phyloP scores from a whole-genome alignment of 2,888 invertebrate genomes.

The Eutolmus rufibarbis region DNA sequence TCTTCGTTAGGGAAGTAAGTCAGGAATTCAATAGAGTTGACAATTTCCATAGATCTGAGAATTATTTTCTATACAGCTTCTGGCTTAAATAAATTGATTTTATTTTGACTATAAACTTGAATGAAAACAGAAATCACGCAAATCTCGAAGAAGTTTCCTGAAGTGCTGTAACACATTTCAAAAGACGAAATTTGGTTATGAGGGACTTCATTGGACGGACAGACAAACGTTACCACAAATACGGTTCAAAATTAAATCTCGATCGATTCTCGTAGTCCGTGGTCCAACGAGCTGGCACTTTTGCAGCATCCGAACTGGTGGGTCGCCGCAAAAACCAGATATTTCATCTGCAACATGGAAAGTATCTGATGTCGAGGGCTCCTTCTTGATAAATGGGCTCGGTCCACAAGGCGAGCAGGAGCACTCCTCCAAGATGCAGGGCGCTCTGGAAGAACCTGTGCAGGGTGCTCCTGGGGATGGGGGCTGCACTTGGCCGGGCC shows the following conservation, averaged over 20 bases:
- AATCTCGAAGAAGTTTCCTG: neutral
- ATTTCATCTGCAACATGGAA: neutral
- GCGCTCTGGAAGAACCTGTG: neutral
- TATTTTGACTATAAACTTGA: neutral
- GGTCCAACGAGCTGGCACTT: neutral
- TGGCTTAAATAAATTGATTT: neutral
- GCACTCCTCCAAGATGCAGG: neutral
- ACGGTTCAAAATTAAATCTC: neutral
- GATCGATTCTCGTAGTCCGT: neutral
- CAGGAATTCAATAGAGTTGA: neutral
- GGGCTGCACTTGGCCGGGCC: neutral
- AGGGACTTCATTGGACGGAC: neutral
- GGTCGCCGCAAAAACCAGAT: neutral
- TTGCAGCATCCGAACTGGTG: neutral
- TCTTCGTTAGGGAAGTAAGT: neutral
- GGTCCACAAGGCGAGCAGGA: neutral
- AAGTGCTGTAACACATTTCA: neutral
- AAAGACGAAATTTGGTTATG: neutral
- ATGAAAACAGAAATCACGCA: neutral
- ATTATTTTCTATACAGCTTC: neutral
- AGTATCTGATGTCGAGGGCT: neutral
- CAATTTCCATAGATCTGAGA: neutral
- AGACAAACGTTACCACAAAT: neutral
- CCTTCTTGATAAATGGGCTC: neutral
- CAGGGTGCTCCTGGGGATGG: neutral